Base-by-base conservation (phyloP, 2,888 invertebrate genomes). In the Germaria angustata region DNA sequence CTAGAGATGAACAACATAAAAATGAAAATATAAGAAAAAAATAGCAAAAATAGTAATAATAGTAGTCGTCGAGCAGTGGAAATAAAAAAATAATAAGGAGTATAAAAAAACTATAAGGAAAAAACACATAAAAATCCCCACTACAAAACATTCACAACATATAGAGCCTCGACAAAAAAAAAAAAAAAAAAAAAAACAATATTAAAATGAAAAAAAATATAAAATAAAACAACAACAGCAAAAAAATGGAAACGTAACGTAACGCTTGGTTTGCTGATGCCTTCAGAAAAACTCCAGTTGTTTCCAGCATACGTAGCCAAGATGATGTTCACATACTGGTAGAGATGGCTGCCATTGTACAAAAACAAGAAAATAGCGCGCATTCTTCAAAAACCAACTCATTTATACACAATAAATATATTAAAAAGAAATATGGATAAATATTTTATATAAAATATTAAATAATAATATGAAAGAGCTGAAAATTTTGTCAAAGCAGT, bases 111-210 rank as follows among this genome's bases (percentile, higher is more conserved):
- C 41, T 36, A 34, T 36, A 72, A 63, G 57, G 22, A 55, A 72
- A 61, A 72, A 82, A 76, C 75, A 65, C 82, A 82, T 79, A 82
- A 82, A 82, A 82, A 82, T 82, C 82, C 82, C 79, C 82, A 76
- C 79, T 82, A 82, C 79, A 82, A 79, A 82, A 82, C 77, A 81
- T 61, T 80, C 77, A 72, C 75, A 77, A 81, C 82, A 82, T 72
- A 82, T 66, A 79, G 75, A 79, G 71, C 81, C 81, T 81, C 81
- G 72, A n/a, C n/a, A n/a, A n/a, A n/a, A 77, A 80, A 80, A 66
- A 65, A 69, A n/a, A 28, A 46, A 9, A 34, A 66, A 75, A 79
- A 34, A 80, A 69, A 77, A 72, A 73, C 24, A 84, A 44, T 61
- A 73, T 59, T 39, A 73, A 61, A 80, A 75, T 79, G 69, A 65